Percentiles rank a stretch among this genome's conserved stretches.
These are phyloP conservation scores for Cremastinae sp. DNA, from an alignment of 2,888 invertebrate species.

Conservation along the genomic window DNA sequence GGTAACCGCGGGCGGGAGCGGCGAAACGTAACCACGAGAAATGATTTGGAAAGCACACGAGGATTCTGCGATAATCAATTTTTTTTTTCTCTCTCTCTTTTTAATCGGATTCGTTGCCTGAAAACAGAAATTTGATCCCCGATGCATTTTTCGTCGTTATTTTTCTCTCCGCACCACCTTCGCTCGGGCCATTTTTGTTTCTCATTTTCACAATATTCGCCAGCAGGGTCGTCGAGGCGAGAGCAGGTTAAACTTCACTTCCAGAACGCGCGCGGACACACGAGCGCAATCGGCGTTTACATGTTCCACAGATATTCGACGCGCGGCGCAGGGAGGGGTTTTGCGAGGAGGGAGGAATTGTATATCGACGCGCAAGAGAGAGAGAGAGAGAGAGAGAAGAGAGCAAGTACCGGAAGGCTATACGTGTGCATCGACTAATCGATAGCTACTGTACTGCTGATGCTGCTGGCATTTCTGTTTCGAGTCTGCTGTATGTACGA, in stretches of 20 bases:
- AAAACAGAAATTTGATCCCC: too few species aligned
- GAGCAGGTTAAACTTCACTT: too few species aligned
- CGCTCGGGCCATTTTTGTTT: background rate
- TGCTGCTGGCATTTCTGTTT: constrained; percentile 31
- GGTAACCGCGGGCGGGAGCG: background rate
- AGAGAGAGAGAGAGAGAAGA: too few species aligned
- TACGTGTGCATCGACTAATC: constrained; percentile 55
- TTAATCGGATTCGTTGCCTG: too few species aligned
- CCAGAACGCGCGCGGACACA: background rate
- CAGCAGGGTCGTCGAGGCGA: background rate
- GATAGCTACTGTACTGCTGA: constrained; percentile 51
- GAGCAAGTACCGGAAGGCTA: constrained; percentile 28
- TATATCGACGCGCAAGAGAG: constrained; percentile 40
- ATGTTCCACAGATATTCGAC: constrained; percentile 51
- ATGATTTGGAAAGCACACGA: background rate
- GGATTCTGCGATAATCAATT: background rate
- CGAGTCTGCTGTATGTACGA: constrained; percentile 15
- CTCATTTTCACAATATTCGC: too few species aligned
- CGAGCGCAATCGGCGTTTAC: constrained; percentile 36
- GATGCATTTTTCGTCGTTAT: too few species aligned
- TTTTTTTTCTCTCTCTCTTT: too few species aligned
- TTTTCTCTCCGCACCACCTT: background rate
- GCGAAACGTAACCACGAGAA: constrained; percentile 1
- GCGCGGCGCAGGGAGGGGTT: constrained; percentile 11
- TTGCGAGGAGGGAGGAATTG: constrained; percentile 25